These are phyloP conservation scores for Tinea pellionella DNA, from an alignment of 2,888 invertebrate species.

Conservation along the genomic window DNA sequence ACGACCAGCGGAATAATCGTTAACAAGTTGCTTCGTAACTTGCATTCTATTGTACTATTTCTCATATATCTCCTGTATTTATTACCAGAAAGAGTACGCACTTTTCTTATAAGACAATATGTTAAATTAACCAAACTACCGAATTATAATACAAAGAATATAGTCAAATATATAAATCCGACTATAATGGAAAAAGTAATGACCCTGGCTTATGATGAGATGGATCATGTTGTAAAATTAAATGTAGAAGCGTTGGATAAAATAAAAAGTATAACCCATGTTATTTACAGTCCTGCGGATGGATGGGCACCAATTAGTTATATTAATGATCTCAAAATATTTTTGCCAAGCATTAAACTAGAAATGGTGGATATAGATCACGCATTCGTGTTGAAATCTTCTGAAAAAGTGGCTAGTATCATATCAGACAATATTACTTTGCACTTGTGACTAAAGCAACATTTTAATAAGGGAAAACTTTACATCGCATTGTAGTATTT, in stretches of 20 bases:
- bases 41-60: slow-evolving; percentile 36
- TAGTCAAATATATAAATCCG: slow-evolving; percentile 70
- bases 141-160: slow-evolving; percentile 49
- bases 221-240: slow-evolving; percentile 77
- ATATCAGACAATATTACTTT: slow-evolving; percentile 36
- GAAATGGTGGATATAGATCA: slow-evolving; percentile 66
- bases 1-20: slow-evolving; percentile 79
- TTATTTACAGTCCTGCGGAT: slow-evolving; percentile 85
- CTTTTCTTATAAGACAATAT: slow-evolving; percentile 65
- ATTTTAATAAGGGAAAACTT: no score
- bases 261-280: slow-evolving; percentile 64
- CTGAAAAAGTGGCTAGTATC: slow-evolving; percentile 65
- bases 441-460: not conserved
- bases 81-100: slow-evolving; percentile 65
- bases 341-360: slow-evolving; percentile 38
- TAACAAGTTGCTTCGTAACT: slow-evolving; percentile 67
- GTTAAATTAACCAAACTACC: slow-evolving; percentile 66
- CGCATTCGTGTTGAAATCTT: slow-evolving; percentile 81
- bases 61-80: slow-evolving; percentile 46
- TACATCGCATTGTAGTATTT: no score
- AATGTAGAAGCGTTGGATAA: slow-evolving; percentile 74
- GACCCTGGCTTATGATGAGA: slow-evolving; percentile 81
- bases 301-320: slow-evolving; percentile 85
- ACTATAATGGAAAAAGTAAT: slow-evolving; percentile 73
- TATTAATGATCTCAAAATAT: slow-evolving; percentile 70